These are phyloP conservation scores for Meiosimyza decipiens DNA, from an alignment of 2,888 invertebrate species.

Conservation along the genomic window DNA sequence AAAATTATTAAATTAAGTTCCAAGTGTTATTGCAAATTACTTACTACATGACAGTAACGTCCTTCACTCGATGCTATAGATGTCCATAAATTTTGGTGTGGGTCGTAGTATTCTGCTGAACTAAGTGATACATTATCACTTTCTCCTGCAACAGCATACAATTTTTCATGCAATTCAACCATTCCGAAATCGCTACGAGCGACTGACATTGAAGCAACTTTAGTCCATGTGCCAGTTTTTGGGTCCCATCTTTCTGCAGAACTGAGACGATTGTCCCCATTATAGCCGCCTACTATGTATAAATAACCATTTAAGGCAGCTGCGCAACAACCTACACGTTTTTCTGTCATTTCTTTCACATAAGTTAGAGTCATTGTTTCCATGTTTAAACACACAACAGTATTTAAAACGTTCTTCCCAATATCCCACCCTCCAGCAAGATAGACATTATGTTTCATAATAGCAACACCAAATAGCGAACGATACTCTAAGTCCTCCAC, in stretches of 20 bases:
- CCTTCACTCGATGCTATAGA: conserved; percentile 86
- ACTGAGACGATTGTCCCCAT: conserved; percentile 86
- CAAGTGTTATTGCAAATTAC: conserved; percentile 46
- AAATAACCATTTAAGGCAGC: conserved; percentile 82
- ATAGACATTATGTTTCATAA: conserved; percentile 81
- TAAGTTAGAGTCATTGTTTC: conserved; percentile 82
- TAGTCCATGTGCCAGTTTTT: conserved; percentile 86
- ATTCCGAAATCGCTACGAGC: conserved; percentile 89
- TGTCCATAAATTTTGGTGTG: conserved; percentile 79
- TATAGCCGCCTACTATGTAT: conserved; percentile 95
- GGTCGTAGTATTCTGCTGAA: conserved; percentile 89
- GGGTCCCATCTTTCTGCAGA: conserved; percentile 95
- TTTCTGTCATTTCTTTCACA: conserved; percentile 89
- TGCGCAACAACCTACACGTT: conserved; percentile 83
- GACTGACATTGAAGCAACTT: conserved; percentile 89
- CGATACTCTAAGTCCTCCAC: conserved; percentile 70
- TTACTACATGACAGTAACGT: conserved; percentile 88
- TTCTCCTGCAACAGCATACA: conserved; percentile 93
- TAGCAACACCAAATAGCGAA: conserved; percentile 91
- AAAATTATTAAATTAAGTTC: not conserved
- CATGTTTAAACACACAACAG: conserved; percentile 89
- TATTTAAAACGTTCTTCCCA: conserved; percentile 91
- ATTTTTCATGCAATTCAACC: conserved; percentile 82
- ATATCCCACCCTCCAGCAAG: conserved; percentile 89
- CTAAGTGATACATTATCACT: too few relatives aligned